These are phyloP conservation scores for Tenthredo livida DNA, from an alignment of 2,888 invertebrate genomes.

Conservation along the genomic window DNA sequence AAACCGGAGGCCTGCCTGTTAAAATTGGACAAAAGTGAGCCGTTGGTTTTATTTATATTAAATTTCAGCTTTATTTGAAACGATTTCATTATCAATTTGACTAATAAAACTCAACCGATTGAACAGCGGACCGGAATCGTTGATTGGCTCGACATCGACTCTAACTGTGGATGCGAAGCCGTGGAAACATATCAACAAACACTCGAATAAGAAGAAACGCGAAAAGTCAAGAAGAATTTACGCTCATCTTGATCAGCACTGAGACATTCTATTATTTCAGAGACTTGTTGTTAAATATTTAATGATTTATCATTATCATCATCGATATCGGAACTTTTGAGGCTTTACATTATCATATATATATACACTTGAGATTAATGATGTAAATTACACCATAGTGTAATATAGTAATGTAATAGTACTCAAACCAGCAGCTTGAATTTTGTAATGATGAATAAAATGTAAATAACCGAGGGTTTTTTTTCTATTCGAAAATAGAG, in stretches of 20 bases:
- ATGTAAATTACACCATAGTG: background rate
- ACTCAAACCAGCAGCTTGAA: background rate
- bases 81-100: background rate
- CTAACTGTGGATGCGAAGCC: constrained; percentile 80
- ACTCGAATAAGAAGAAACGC: constrained; percentile 93
- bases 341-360: background rate
- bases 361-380: constrained; percentile 8
- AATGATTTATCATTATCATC: background rate
- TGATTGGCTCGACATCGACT: constrained; percentile 63
- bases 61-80: background rate
- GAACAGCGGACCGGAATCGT: constrained; percentile 61
- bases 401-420: constrained; percentile 20
- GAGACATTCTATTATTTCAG: constrained; percentile 59
- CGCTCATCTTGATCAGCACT: constrained; percentile 91
- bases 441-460: background rate
- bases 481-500: constrained; percentile 20
- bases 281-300: constrained; percentile 19
- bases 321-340: background rate
- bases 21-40: constrained; percentile 55
- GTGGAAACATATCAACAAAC: constrained; percentile 91
- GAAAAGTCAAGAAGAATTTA: constrained; percentile 95
- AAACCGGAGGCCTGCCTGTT: constrained; percentile 60
- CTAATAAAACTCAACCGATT: constrained; percentile 42
- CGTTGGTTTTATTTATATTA: background rate
- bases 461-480: constrained; percentile 1